These are phyloP conservation scores for Drosophila leontia DNA, from an alignment of 1,140 invertebrate genomes.

Conservation along the genomic window DNA sequence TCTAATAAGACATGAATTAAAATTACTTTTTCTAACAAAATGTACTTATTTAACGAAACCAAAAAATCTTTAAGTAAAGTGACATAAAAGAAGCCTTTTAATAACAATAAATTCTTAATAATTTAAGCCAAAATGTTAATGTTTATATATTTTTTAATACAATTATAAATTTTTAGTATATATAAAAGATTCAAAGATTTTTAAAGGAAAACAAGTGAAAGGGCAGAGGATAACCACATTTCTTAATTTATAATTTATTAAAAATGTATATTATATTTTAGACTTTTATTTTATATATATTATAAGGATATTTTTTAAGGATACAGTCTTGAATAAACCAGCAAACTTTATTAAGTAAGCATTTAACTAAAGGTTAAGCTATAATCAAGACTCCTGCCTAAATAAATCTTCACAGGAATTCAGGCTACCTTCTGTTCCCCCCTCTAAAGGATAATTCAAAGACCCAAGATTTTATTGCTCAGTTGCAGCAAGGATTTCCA, in stretches of 20 bases:
- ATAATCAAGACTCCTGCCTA: not conserved
- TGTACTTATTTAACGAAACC: too few species aligned
- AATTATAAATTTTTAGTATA: not conserved
- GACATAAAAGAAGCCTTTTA: too few species aligned
- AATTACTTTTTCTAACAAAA: too few species aligned
- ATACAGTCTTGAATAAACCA: not conserved
- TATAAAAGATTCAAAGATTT: not conserved
- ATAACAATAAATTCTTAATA: too few species aligned
- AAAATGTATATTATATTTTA: not conserved
- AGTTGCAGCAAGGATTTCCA: conserved; percentile 13
- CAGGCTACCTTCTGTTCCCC: not conserved
- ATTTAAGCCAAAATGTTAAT: not conserved
- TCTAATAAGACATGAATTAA: too few species aligned
- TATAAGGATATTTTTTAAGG: not conserved
- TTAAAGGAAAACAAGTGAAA: not conserved
- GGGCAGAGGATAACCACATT: not conserved
- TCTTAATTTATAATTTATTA: not conserved
- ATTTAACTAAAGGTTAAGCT: not conserved
- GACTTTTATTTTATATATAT: too few species aligned
- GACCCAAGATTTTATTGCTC: not conserved
- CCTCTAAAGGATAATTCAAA: too few species aligned
- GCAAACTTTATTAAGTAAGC: not conserved
- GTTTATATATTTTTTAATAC: not conserved
- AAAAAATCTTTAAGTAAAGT: too few species aligned
- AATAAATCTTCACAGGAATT: not conserved